phyloP scores from a whole-genome alignment of 1,140 invertebrate species.

The Anastrepha obliqua region DNA sequence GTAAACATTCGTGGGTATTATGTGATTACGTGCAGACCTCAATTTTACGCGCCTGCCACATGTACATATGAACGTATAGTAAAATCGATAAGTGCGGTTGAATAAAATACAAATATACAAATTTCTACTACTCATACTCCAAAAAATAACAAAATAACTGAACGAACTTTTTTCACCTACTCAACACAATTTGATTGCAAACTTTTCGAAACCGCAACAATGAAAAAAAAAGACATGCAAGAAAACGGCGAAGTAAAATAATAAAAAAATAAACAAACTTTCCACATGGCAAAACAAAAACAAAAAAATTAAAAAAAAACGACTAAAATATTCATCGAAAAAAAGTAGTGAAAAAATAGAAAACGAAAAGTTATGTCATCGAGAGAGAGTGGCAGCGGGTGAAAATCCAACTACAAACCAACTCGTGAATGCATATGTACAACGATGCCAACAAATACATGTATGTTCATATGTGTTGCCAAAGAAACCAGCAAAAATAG shows the following conservation, averaged over 20 bases:
- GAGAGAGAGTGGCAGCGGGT: conserved; percentile 40
- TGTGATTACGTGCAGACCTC: conserved; percentile 49
- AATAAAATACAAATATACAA: conserved; percentile 13
- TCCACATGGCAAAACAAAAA: conserved; percentile 40
- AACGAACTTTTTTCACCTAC: not conserved
- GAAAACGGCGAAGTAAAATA: not conserved
- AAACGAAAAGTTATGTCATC: conserved; percentile 52
- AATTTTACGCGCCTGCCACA: conserved; percentile 8
- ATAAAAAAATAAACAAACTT: conserved; percentile 49
- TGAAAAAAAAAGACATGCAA: not conserved
- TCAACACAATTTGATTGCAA: conserved; percentile 31
- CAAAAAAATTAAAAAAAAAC: conserved; percentile 27
- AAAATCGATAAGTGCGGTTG: conserved; percentile 49
- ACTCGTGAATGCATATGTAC: not conserved
- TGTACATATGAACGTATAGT: not conserved
- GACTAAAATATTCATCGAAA: not conserved
- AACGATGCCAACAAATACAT: not conserved
- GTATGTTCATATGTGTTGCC: not conserved
- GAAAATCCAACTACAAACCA: conserved; percentile 19
- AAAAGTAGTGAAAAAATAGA: conserved; percentile 42
- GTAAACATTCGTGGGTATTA: conserved; percentile 32
- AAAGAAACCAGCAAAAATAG: not conserved
- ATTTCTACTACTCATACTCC: conserved; percentile 33
- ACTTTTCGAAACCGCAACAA: conserved; percentile 52
- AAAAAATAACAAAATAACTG: not conserved